Conservation (phyloP, 2,113 vertebrate genomes). For the Clarias gariepinus region DNA sequence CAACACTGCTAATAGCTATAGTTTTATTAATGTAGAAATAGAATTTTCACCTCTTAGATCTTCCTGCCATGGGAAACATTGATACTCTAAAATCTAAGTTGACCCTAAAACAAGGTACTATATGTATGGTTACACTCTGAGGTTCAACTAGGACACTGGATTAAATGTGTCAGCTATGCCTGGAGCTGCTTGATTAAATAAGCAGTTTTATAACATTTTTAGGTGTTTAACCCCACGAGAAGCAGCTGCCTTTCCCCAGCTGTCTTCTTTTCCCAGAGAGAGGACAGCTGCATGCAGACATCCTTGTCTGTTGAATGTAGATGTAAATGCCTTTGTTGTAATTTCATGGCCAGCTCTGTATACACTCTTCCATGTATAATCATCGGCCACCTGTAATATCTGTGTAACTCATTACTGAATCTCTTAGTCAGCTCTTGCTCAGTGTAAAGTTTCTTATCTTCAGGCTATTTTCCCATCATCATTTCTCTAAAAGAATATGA, state of each 20-base stretch:
- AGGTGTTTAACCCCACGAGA: conserved; percentile 15
- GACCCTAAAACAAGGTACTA: neutral
- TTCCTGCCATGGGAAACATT: neutral
- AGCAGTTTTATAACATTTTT: conserved; percentile 19
- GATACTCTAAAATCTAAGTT: neutral
- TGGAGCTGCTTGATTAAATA: conserved; percentile 50
- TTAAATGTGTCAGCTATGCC: conserved; percentile 53
- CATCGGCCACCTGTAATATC: conserved; percentile 40
- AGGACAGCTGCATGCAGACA: conserved; percentile 55
- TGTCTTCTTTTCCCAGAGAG: conserved; percentile 14
- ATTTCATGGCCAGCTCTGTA: conserved; percentile 14
- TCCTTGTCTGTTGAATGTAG: conserved; percentile 7
- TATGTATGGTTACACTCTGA: neutral
- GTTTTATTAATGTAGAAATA: neutral
- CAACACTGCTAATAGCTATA: neutral
- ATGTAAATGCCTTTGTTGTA: neutral
- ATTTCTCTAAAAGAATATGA: conserved; percentile 71
- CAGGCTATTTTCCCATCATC: conserved; percentile 66
- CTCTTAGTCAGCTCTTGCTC: conserved; percentile 59
- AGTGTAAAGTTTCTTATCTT: conserved; percentile 62
- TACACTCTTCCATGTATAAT: neutral
- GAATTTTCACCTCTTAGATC: neutral
- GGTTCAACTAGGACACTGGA: neutral
- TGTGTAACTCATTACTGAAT: conserved; percentile 44
- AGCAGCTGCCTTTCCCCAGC: conserved; percentile 53